Conservation (phyloP, 2,113 vertebrate genomes). For the Ascaphus truei region DNA sequence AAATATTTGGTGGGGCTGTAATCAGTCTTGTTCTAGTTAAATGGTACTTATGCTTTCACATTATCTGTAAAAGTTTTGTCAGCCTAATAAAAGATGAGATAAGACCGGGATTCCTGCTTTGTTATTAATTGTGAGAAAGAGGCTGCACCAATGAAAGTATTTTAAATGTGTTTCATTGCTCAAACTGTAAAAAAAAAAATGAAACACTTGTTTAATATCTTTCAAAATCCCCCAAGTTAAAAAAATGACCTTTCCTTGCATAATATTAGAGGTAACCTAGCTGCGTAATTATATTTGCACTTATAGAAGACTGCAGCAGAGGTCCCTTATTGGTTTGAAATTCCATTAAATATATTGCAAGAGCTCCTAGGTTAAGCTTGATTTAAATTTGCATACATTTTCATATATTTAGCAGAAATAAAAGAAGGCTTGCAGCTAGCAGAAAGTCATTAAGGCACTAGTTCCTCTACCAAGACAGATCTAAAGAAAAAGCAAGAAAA, state of each 20-base stretch:
- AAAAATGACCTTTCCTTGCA: conserved; percentile 61
- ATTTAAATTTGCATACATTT: conserved; percentile 99
- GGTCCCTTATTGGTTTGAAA: conserved; percentile 92
- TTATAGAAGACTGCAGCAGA: conserved; percentile 69
- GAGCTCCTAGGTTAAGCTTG: conserved; percentile 95
- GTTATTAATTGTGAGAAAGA: too few species aligned
- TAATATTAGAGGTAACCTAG: conserved; percentile 72
- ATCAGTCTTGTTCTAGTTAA: too few species aligned
- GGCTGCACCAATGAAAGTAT: too few species aligned
- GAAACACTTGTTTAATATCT: conserved; percentile 25
- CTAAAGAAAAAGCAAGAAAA: conserved; percentile 64
- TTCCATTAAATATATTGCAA: conserved; percentile 96
- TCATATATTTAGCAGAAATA: conserved; percentile 99
- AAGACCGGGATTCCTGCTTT: too few species aligned
- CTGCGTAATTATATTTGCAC: conserved; percentile 86
- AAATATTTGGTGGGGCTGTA: too few species aligned
- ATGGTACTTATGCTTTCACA: too few species aligned
- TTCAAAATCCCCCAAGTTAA: conserved; percentile 42
- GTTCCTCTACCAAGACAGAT: conserved; percentile 78
- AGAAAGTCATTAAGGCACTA: conserved; percentile 91
- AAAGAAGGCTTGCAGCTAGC: conserved; percentile 92
- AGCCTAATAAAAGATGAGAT: too few species aligned
- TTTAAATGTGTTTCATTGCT: too few species aligned
- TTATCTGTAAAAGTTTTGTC: too few species aligned
- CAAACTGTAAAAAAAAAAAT: conserved; percentile 33